Base-by-base conservation (phyloP, 2,888 invertebrate genomes). In the Mystacides longicornis region DNA sequence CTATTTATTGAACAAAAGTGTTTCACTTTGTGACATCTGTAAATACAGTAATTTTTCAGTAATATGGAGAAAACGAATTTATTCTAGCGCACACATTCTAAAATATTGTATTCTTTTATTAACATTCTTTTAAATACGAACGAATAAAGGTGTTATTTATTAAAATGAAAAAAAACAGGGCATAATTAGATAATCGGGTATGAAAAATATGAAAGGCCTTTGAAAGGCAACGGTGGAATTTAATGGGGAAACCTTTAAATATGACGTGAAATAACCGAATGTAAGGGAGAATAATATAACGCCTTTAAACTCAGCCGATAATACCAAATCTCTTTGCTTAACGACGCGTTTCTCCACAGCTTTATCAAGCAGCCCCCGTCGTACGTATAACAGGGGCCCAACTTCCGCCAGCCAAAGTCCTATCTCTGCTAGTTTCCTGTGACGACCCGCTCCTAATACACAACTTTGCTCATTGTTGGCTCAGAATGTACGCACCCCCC, bases 361-460 rank as follows among this genome's bases (percentile, higher is more conserved):
- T 48, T 33, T 48, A 48, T 31, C 48, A 48, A 20, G 7, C 37
- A 37, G 53, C 47, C 48, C 47, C 21, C 45, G 53, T 31, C 37
- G 33, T 48, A 47, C 47, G 53, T 46, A 48, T 53, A 53, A 33
- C 48, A 45, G 37, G 53, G 53, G 33, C 53, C 19, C 48, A n/a
- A 21, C 48, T 33, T 48, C 48, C 48, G 48, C 27, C 53, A 31
- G 27, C 51, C 42, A n/a, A 43, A 45, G 48, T 37, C 51, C 37
- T 53, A 53, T 53, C 53, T 46, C 53, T 43, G 43, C 47, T 27
- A 31, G 27, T 48, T 53, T 53, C 53, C 53, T 31, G 48, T 23
- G 16, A 20, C 48, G 21, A 16, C 48, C 53, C 48, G 53, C 48
- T 48, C 33, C 23, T 21, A 53, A 52, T 47, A 47, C 20, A 37